Evolutionary conservation across 2,888 invertebrate species (phyloP).

Genomic region (Protodeltote pygarga): DNA sequence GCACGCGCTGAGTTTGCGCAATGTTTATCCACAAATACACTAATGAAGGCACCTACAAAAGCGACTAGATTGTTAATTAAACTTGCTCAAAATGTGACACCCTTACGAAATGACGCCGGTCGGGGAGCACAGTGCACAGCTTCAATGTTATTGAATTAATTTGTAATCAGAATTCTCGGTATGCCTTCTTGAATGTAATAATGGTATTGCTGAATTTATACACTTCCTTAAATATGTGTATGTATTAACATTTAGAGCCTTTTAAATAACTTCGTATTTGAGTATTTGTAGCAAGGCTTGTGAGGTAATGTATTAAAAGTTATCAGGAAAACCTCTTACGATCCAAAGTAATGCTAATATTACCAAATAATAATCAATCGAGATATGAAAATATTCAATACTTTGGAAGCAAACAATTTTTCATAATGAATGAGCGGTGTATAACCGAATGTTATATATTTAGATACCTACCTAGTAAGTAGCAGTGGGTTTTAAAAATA

Average conservation of each 20-base stretch:
- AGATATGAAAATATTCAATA: conserved; percentile 4
- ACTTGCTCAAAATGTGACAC: conserved; percentile 87
- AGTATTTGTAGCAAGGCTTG: conserved; percentile 3
- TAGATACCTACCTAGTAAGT: too few species aligned
- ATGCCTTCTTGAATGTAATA: conserved; percentile 79
- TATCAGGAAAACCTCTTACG: conserved; percentile 3
- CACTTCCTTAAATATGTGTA: conserved; percentile 50
- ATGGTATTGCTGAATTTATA: conserved; percentile 70
- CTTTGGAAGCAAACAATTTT: conserved; percentile 8
- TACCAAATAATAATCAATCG: conserved; percentile 11
- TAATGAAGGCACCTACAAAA: conserved; percentile 87
- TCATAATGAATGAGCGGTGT: conserved; percentile 9
- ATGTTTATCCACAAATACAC: conserved; percentile 86
- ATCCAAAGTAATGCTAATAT: neutral
- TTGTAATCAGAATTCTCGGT: conserved; percentile 84
- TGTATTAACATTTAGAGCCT: conserved; percentile 54
- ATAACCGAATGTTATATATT: conserved; percentile 5
- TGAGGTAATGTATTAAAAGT: neutral
- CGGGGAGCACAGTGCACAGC: conserved; percentile 82
- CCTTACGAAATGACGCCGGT: conserved; percentile 83
- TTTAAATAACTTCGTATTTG: conserved; percentile 39
- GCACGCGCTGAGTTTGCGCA: conserved; percentile 77
- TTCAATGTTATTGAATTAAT: conserved; percentile 86
- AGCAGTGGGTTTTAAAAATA: too few species aligned
- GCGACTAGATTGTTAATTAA: conserved; percentile 87